Evolutionary conservation across 2,113 vertebrate genomes (phyloP), one percentile per base, ranked within the genome.

Genomic region (Solea senegalensis): DNA sequence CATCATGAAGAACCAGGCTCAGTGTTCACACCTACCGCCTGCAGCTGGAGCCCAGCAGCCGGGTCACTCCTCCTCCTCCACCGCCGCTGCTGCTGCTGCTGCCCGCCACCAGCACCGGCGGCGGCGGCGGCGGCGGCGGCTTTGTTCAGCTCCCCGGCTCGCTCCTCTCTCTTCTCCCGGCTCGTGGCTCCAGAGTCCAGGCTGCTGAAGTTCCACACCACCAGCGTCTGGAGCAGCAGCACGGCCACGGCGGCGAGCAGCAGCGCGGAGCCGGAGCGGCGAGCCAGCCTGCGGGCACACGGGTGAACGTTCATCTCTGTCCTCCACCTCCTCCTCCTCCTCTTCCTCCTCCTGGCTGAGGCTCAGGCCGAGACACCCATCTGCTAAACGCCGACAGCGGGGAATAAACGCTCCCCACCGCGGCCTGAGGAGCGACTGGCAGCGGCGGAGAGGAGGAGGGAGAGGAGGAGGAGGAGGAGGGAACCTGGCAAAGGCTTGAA

Each of bases 141-240:
- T 92, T 91, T 92, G 92, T 91, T 87, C 86, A 83, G 72, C 48
- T 77, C 90, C 59, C 52, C 91, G 80, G 74, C 79, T 63, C 88
- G 84, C 72, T 92, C 92, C 70, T 92, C 93, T 74, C 93, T 86
- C 69, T 92, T 95, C 86, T 92, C 94, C 43, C 94, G 91, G 80
- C 86, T 88, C 39, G 80, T 70, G 72, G 82, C 79, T 76, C 85
- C 87, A 72, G 94, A 93, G 90, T 98, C 97, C 71, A 98, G 91
- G 92, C 94, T 96, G 93, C 94, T 96, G 94, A 98, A 97, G 95
- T 96, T 98, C 97, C 97, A 98, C 82, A 96, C 95, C 78, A 97
- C 90, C 78, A 98, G 96, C 49, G 96, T 97, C 94, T 98, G 97
- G 83, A 98, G 84, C 75, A 98, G 94, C 92, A 98, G 93, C 64